These are phyloP conservation scores for Sycophila sp. DNA, from an alignment of 1,140 invertebrate genomes.

Conservation along the genomic window DNA sequence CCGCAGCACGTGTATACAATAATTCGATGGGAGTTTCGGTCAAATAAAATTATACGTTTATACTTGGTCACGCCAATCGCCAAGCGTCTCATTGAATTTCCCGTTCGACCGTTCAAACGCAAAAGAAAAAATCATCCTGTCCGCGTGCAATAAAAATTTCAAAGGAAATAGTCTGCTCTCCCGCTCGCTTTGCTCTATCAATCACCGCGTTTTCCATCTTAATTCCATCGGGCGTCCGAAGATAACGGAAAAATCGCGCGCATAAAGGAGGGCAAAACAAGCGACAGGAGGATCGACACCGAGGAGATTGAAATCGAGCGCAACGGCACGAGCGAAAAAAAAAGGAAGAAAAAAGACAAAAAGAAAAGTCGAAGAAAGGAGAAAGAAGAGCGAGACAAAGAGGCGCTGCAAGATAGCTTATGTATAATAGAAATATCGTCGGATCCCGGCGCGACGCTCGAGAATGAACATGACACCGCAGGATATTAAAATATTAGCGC, in stretches of 20 bases:
- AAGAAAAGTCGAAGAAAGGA: background rate
- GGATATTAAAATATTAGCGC: conserved; percentile 57
- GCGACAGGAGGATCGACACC: background rate
- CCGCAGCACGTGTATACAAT: background rate
- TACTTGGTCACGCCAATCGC: no score
- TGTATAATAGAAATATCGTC: background rate
- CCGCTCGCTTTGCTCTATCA: background rate
- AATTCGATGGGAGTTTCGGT: background rate
- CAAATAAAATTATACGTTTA: no score
- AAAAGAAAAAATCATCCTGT: background rate
- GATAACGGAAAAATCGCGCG: conserved; percentile 11
- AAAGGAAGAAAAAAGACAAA: background rate
- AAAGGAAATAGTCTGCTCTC: background rate
- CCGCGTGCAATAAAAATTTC: background rate
- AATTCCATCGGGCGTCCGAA: background rate
- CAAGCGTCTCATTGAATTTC: conserved; percentile 12
- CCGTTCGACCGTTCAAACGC: background rate
- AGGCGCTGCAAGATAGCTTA: background rate
- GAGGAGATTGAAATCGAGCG: conserved; percentile 19
- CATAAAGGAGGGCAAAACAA: background rate
- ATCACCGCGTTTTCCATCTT: background rate
- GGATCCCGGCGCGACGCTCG: conserved; percentile 32
- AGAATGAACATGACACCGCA: conserved; percentile 55
- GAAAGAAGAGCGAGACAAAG: conserved; percentile 13
- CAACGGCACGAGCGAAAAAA: background rate